Base-by-base conservation (phyloP, 30 jellyfish, hydroid and myxozoan genomes). In the Aurelia sp. region DNA sequence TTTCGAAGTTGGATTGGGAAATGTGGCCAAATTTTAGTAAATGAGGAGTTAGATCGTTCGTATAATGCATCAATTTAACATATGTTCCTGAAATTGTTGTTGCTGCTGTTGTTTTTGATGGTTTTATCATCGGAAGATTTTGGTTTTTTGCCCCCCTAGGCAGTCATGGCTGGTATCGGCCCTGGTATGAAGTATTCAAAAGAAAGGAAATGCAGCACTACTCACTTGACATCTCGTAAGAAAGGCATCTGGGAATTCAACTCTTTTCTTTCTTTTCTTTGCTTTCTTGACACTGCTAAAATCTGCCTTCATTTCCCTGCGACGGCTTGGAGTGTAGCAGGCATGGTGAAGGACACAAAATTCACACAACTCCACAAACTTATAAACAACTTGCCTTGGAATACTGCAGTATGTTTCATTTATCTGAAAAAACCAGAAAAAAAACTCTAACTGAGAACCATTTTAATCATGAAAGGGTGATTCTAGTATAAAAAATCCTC, bases 381-480 rank as follows among this genome's bases (percentile, higher is more conserved):
- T 93, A 78, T 82, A 88, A 8, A 93, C 98, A 81, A 93, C 97
- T 51, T 74, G 90, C 4, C 98, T 87, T 65, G 98, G 98, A 47
- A 93, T 93, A 84, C 87, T 80, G 72, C 98, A 93, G 82, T 93
- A 93, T 8, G 98, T 93, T 64, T 97, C 98, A 77, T 88, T 93
- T 0, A 93, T 80, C 98, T 93, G 72, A 13, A 1, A 55, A 62
- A 8, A 21, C 15, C 19, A 53, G 17, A 47, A 48, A 8, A 70
- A n/a, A 27, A 20, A 18, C 7, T 19, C 35, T 2, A 11, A 30
- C 27, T 7, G 53, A 68, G 71, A 60, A 60, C 13, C 31, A 60
- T 18, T 60, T 17, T 40, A 0, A 0, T 8, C 51, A 40, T 40
- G 10, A 72, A 51, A 30, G 13, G 50, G 40, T 15, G 19, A 19